Evolutionary conservation across 2,888 invertebrate genomes (phyloP).

Genomic region (Zhengitettix transpicula): DNA sequence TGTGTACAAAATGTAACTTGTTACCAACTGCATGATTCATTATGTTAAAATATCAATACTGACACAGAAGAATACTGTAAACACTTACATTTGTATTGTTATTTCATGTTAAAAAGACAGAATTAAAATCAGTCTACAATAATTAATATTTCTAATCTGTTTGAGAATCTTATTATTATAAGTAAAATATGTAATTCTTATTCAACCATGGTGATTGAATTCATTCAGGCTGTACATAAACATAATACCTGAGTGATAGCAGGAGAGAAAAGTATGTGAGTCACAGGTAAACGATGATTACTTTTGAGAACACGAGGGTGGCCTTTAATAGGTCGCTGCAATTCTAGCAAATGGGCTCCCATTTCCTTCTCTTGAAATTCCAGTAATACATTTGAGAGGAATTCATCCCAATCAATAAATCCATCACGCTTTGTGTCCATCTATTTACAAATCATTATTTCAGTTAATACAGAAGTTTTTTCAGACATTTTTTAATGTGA

Average conservation of each 20-base stretch:
- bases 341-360: conserved; percentile 38
- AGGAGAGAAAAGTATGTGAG: conserved; percentile 43
- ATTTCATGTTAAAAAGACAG: no score
- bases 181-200: no score
- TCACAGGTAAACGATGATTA: conserved; percentile 52
- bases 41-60: background rate
- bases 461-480: no score
- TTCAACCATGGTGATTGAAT: no score
- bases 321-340: conserved; percentile 45
- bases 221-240: no score
- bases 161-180: no score
- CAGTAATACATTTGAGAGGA: conserved; percentile 56
- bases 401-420: conserved; percentile 47
- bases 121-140: no score
- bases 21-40: background rate
- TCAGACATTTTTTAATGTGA: no score
- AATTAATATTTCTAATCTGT: no score
- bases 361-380: conserved; percentile 52
- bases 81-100: no score
- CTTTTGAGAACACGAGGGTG: conserved; percentile 40
- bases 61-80: background rate
- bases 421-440: conserved; percentile 3
- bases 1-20: background rate
- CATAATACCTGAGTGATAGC: conserved; percentile 31
- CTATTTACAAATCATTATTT: background rate